Evolutionary conservation across 53 echinoderm and acorn worm genomes (phyloP).

Genomic region (Astropecten irregularis): DNA sequence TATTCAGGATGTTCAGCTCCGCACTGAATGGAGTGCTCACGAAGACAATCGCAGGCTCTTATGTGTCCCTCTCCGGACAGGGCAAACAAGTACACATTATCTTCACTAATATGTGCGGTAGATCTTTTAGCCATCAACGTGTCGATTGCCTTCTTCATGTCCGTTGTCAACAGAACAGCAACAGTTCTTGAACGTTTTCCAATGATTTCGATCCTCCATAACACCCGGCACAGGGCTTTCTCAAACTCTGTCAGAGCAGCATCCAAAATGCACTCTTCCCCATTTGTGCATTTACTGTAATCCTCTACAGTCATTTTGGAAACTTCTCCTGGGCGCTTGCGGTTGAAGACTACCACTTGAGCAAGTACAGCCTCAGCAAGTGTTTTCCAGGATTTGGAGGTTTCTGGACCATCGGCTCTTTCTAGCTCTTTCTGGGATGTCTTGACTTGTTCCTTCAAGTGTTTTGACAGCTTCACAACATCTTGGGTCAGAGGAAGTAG

Average conservation of each 20-base stretch:
- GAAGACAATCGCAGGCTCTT: constrained; percentile 62
- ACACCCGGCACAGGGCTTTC: not conserved
- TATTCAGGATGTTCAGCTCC: constrained; percentile 66
- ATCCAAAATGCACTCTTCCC: constrained; percentile 18
- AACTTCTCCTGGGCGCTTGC: constrained; percentile 72
- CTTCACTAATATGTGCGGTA: constrained; percentile 25
- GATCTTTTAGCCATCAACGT: constrained; percentile 45
- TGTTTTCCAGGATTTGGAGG: constrained; percentile 49
- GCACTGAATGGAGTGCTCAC: constrained; percentile 60
- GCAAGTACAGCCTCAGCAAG: constrained; percentile 53
- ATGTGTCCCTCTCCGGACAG: constrained; percentile 20
- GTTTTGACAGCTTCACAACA: constrained; percentile 50
- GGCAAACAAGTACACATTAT: constrained; percentile 62
- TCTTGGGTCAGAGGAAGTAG: constrained; percentile 63
- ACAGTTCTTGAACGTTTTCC: not conserved
- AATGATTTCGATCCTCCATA: not conserved
- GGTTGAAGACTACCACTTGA: constrained; percentile 71
- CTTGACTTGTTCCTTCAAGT: constrained; percentile 41
- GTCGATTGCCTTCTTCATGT: constrained; percentile 55
- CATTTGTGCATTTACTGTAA: constrained; percentile 48
- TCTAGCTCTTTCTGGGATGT: constrained; percentile 26
- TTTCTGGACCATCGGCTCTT: not conserved
- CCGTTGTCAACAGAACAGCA: not conserved
- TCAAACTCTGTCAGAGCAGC: not conserved
- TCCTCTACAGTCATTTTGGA: constrained; percentile 67